These are phyloP conservation scores for Bradysia coprophila DNA, from an alignment of 1,140 invertebrate species.

Conservation along the genomic window DNA sequence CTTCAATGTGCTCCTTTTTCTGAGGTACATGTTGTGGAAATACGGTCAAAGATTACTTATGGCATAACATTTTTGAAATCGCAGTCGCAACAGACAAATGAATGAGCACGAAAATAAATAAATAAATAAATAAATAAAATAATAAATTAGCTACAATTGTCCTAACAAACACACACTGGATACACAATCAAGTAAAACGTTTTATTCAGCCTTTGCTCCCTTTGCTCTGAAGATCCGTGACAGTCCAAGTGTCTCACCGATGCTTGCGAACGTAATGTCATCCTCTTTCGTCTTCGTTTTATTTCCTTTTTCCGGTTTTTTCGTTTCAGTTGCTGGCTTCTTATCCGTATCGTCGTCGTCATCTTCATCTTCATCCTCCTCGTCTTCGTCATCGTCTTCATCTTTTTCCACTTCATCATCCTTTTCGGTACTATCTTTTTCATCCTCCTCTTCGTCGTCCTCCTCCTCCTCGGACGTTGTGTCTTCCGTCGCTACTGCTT, in stretches of 20 bases:
- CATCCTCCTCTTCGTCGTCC: background rate
- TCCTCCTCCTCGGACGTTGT: background rate
- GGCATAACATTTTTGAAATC: no score
- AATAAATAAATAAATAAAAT: no score
- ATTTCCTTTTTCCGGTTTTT: background rate
- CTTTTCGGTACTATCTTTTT: no score
- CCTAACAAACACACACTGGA: no score
- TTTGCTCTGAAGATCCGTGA: background rate
- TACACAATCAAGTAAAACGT: no score
- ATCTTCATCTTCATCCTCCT: background rate
- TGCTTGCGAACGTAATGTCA: background rate
- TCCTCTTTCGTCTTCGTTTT: background rate
- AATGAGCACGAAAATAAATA: no score
- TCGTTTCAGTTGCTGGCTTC: background rate
- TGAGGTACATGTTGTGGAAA: no score
- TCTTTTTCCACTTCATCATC: background rate
- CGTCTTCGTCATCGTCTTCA: background rate
- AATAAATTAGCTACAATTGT: no score
- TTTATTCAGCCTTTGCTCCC: no score
- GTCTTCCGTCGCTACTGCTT: background rate
- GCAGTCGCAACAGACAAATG: no score
- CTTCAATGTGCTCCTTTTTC: no score
- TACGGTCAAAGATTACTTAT: no score
- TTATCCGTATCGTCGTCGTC: background rate
- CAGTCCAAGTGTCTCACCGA: background rate